Percentiles rank a stretch among this genome's conserved stretches.
These are phyloP conservation scores for Pocillopora damicornis DNA, from an alignment of 64 coral and sea anemone genomes.

Conservation along the genomic window DNA sequence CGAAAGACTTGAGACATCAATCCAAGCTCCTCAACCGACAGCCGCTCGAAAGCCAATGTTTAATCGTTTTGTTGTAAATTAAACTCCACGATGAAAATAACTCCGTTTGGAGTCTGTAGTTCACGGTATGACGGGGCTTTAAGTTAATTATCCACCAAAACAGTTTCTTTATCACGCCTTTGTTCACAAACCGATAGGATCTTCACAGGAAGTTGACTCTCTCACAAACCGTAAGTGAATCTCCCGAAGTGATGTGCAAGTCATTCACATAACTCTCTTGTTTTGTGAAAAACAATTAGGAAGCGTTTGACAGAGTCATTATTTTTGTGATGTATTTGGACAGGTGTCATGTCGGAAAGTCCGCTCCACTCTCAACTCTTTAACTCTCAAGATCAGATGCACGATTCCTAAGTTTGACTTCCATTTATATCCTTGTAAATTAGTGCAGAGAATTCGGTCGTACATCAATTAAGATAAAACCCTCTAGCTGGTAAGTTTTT, in stretches of 20 bases:
- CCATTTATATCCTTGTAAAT: no score
- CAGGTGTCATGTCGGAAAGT: not conserved
- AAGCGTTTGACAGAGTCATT: not conserved
- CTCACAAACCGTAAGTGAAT: not conserved
- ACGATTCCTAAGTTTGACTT: no score
- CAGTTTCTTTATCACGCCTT: not conserved
- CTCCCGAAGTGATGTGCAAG: not conserved
- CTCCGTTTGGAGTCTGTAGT: not conserved
- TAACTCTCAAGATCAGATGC: no score
- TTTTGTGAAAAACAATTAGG: constrained; percentile 18
- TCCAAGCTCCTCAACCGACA: not conserved
- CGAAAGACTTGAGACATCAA: constrained; percentile 30
- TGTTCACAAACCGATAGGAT: not conserved
- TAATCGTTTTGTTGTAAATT: not conserved
- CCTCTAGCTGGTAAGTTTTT: no score
- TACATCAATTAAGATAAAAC: no score
- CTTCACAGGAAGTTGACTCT: not conserved
- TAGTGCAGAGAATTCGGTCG: no score
- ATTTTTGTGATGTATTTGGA: not conserved
- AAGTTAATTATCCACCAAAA: not conserved
- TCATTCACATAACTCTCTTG: not conserved
- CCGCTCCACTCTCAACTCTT: not conserved
- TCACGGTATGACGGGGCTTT: not conserved
- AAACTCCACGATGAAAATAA: not conserved
- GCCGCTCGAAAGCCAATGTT: not conserved